Evolutionary conservation across 2,113 vertebrate genomes (phyloP).

Genomic region (Dipodomys merriami): DNA sequence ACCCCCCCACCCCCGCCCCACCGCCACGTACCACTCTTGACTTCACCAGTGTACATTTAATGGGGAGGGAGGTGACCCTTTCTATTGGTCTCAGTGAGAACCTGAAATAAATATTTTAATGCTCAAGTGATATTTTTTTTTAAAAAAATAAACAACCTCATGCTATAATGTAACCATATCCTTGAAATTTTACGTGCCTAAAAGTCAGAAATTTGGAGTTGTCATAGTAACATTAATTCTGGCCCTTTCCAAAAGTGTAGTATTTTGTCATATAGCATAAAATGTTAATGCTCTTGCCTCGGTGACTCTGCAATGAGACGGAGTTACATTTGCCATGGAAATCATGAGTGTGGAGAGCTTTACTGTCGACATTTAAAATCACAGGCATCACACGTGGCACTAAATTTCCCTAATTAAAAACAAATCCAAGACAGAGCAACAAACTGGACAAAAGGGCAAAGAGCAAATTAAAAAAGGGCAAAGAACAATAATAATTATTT

Average conservation of each 20-base stretch:
- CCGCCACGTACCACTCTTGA: neutral
- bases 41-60: constrained; percentile 38
- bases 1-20: neutral
- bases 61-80: neutral
- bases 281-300: constrained; percentile 37
- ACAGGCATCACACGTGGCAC: constrained; percentile 65
- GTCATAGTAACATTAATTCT: constrained; percentile 74
- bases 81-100: constrained; percentile 38
- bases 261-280: constrained; percentile 73
- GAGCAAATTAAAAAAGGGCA: constrained; percentile 68
- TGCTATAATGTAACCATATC: constrained; percentile 48
- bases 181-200: constrained; percentile 67
- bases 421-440: constrained; percentile 49
- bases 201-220: constrained; percentile 75
- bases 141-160: constrained; percentile 28
- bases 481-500: constrained; percentile 73
- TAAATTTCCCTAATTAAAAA: constrained; percentile 76
- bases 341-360: constrained; percentile 58
- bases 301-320: constrained; percentile 50
- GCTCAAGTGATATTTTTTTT: constrained; percentile 49
- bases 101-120: constrained; percentile 60
- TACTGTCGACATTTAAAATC: constrained; percentile 67
- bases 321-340: constrained; percentile 62
- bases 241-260: constrained; percentile 64
- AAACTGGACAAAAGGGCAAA: constrained; percentile 77